These are phyloP conservation scores for Schizopygopsis malacanthus DNA, from an alignment of 2,797 vertebrate genomes.

Conservation along the genomic window DNA sequence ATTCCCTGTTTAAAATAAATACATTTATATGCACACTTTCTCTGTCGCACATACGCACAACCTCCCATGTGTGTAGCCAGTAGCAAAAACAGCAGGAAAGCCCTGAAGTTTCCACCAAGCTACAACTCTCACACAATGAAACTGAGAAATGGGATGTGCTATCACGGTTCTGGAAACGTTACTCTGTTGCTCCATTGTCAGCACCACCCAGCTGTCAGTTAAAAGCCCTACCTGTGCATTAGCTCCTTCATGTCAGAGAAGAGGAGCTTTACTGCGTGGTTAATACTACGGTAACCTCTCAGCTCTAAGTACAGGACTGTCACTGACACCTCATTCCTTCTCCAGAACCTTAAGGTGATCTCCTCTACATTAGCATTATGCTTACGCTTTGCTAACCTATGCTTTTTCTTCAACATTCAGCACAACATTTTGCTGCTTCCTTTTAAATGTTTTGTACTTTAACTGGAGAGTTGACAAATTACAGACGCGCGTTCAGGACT, in stretches of 20 bases:
- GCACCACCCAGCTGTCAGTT: slow-evolving; percentile 14
- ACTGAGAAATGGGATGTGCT: not conserved
- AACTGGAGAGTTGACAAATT: not conserved
- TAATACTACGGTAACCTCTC: slow-evolving; percentile 13
- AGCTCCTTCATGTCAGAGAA: slow-evolving; percentile 7
- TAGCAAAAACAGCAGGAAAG: slow-evolving; percentile 44
- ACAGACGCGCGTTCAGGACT: too few relatives aligned
- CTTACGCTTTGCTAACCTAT: not conserved
- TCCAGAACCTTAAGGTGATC: slow-evolving; percentile 14
- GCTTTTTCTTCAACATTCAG: not conserved
- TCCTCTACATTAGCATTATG: slow-evolving; percentile 10
- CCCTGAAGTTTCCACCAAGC: slow-evolving; percentile 5
- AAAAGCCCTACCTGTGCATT: slow-evolving; percentile 16
- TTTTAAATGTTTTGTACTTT: not conserved
- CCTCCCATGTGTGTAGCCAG: slow-evolving; percentile 27
- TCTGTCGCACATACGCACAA: slow-evolving; percentile 6
- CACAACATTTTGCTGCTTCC: not conserved
- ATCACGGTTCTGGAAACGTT: not conserved
- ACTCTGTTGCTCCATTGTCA: slow-evolving; percentile 1
- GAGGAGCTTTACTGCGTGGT: not conserved
- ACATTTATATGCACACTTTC: not conserved
- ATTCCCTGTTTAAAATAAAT: slow-evolving; percentile 37
- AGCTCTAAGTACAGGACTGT: slow-evolving; percentile 31
- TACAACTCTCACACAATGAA: slow-evolving; percentile 35
- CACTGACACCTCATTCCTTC: slow-evolving; percentile 8